These are phyloP conservation scores for Invenusta paracnida DNA, from an alignment of 2,888 invertebrate genomes.

Conservation along the genomic window DNA sequence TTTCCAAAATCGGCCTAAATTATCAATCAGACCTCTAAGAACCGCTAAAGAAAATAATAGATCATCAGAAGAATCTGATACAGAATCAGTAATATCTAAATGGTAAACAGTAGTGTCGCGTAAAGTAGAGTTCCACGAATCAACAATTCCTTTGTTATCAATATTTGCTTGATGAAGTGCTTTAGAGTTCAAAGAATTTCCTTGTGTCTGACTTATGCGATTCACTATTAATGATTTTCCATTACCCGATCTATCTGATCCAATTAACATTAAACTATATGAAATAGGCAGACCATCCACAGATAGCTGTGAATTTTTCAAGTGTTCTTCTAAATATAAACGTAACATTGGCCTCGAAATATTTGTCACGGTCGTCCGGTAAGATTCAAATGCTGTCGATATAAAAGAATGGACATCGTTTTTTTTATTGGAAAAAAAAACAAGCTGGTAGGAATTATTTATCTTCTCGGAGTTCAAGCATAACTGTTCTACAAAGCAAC, in stretches of 20 bases:
- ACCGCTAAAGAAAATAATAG: background rate
- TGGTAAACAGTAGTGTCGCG: background rate
- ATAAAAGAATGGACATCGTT: conserved; percentile 11
- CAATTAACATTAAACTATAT: background rate
- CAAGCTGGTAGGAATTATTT: background rate
- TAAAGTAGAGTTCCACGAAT: background rate
- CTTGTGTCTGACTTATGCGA: background rate
- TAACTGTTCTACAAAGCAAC: background rate
- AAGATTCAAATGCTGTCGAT: background rate
- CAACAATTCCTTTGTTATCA: background rate
- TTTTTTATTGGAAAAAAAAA: conserved; percentile 10
- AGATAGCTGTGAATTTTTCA: background rate
- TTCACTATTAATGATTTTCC: background rate
- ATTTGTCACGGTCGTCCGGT: background rate
- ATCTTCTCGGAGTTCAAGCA: background rate
- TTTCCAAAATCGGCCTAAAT: background rate
- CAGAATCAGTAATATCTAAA: background rate
- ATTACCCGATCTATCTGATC: background rate
- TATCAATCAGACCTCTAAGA: background rate
- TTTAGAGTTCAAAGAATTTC: background rate
- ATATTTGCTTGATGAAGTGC: background rate
- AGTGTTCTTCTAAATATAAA: background rate
- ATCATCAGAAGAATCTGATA: conserved; percentile 16
- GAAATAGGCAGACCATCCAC: background rate
- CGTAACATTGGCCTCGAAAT: background rate